Conservation (phyloP, 2,888 invertebrate species). For the Drosophila paucipuncta region DNA sequence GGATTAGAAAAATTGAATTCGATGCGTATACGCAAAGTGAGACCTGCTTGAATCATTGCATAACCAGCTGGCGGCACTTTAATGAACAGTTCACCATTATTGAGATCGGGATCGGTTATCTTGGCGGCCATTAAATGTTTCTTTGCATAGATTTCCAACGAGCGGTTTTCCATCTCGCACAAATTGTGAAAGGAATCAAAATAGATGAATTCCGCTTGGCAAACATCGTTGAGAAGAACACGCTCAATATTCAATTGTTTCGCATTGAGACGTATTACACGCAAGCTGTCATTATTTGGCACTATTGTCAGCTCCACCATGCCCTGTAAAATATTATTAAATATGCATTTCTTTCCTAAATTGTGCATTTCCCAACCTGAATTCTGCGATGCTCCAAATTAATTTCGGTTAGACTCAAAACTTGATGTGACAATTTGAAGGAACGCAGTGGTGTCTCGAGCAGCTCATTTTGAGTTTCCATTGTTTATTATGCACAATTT, state of each 20-base stretch:
- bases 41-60: constrained; percentile 93
- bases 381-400: constrained; percentile 96
- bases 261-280: constrained; percentile 94
- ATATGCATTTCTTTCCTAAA: background rate
- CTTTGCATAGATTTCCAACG: constrained; percentile 93
- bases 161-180: constrained; percentile 94
- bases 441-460: constrained; percentile 87
- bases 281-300: constrained; percentile 93
- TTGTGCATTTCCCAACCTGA: constrained; percentile 89
- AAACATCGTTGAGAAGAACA: constrained; percentile 94
- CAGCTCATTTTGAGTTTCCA: constrained; percentile 55
- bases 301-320: constrained; percentile 96
- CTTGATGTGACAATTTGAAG: constrained; percentile 97
- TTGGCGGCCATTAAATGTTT: constrained; percentile 93
- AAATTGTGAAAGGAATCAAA: constrained; percentile 97
- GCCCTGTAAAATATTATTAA: constrained; percentile 87
- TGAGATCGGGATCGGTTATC: constrained; percentile 95
- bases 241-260: constrained; percentile 97
- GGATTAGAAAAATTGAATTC: constrained; percentile 98
- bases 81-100: constrained; percentile 95
- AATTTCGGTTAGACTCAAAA: constrained; percentile 97
- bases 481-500: constrained; percentile 20
- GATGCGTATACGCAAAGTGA: constrained; percentile 93
- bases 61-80: constrained; percentile 94
- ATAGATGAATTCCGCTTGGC: constrained; percentile 96